Conservation (phyloP, 2,113 vertebrate species). For the Poeciliopsis retropinna region DNA sequence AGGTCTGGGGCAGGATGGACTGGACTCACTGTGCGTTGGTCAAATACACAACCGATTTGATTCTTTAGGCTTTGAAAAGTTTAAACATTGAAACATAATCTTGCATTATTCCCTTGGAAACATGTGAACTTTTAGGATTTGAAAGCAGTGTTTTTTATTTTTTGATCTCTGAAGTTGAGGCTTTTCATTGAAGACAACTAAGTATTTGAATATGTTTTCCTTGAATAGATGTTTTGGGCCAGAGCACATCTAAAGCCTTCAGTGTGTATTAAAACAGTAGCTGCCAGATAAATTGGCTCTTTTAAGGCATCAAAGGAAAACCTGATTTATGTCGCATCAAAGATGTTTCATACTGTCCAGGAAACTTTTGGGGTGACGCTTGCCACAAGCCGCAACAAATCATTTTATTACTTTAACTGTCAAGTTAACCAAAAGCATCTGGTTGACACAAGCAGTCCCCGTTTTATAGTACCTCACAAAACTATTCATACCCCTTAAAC, state of each 20-base stretch:
- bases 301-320: conserved; percentile 16
- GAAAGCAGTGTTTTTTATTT: neutral
- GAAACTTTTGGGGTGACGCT: neutral
- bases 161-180: neutral
- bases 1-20: neutral
- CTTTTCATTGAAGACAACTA: conserved; percentile 8
- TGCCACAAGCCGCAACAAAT: neutral
- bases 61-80: neutral
- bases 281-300: conserved; percentile 20
- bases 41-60: neutral
- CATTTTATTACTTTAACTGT: neutral
- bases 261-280: conserved; percentile 10
- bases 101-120: neutral
- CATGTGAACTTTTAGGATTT: neutral
- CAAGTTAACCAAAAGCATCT: conserved; percentile 4
- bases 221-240: conserved; percentile 16
- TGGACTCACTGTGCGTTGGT: neutral
- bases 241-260: conserved; percentile 16
- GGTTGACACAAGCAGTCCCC: conserved; percentile 2
- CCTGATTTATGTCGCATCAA: conserved; percentile 13
- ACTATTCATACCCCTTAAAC: neutral
- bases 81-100: neutral
- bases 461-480: neutral
- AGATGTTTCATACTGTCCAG: conserved; percentile 2
- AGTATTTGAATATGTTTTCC: conserved; percentile 18